phyloP scores from a whole-genome alignment of 2,797 vertebrate genomes.

The Myotis daubentonii region DNA sequence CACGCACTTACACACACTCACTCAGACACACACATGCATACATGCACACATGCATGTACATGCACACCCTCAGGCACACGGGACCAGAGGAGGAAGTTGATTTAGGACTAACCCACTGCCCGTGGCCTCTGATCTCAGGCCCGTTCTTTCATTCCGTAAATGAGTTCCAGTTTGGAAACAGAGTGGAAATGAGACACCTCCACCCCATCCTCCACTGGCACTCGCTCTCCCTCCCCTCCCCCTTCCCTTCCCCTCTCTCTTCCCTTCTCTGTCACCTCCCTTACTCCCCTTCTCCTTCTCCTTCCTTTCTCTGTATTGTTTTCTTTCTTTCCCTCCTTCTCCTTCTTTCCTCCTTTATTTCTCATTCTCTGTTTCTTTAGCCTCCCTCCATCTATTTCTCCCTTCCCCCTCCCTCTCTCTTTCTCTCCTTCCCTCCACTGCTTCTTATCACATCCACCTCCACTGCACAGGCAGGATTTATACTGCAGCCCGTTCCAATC shows the following conservation, averaged over 20 bases:
- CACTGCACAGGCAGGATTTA: rapidly evolving
- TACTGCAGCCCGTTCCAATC: background rate
- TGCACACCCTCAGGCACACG: rapidly evolving
- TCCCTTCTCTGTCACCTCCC: rapidly evolving
- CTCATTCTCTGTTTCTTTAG: background rate
- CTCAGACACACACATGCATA: rapidly evolving
- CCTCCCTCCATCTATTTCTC: rapidly evolving
- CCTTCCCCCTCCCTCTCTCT: background rate
- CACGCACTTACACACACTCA: rapidly evolving
- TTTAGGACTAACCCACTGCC: rapidly evolving
- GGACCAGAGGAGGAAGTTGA: background rate
- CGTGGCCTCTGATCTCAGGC: background rate
- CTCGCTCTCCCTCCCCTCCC: rapidly evolving
- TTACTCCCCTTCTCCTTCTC: rapidly evolving
- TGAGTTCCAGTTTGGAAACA: background rate
- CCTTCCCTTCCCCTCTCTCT: rapidly evolving
- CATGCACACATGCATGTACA: rapidly evolving
- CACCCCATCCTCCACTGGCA: too few relatives aligned
- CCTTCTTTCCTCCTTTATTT: background rate
- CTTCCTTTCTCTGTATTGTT: background rate
- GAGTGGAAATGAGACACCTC: rapidly evolving
- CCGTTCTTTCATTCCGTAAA: background rate
- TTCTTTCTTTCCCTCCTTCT: too few relatives aligned
- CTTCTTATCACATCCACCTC: too few relatives aligned
- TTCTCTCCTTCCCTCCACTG: too few relatives aligned